Conservation (phyloP, 2,797 vertebrate genomes). For the Buceros bicornis region DNA sequence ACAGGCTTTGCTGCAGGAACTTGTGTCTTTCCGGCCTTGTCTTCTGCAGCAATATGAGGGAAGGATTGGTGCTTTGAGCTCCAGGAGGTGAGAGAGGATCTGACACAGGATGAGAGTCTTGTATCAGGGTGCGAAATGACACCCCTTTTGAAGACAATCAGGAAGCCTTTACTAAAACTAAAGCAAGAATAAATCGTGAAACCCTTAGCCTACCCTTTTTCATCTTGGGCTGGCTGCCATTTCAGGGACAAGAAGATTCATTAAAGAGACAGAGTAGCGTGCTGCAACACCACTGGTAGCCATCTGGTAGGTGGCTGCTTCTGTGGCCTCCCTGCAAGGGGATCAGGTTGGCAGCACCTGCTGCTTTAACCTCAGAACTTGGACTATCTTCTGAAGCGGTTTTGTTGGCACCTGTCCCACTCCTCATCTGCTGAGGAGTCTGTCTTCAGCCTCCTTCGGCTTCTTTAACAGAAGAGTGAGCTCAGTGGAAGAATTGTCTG, state of each 20-base stretch:
- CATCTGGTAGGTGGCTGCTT: not conserved
- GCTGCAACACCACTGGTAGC: not conserved
- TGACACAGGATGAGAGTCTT: fast-evolving
- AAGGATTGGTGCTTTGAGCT: not conserved
- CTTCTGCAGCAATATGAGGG: not conserved
- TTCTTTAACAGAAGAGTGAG: not conserved
- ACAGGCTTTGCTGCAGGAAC: not conserved
- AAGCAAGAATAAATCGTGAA: not conserved
- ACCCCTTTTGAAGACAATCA: not conserved
- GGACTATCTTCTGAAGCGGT: constrained; percentile 28
- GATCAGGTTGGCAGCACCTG: constrained; percentile 61
- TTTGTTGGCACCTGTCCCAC: constrained; percentile 18
- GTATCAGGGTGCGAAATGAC: not conserved
- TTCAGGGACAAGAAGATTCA: not conserved
- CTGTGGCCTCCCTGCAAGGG: not conserved
- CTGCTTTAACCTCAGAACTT: constrained; percentile 34
- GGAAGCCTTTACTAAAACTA: not conserved
- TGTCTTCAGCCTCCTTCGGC: not conserved
- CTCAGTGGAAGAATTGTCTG: not conserved
- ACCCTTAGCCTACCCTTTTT: not conserved
- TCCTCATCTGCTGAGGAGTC: constrained; percentile 3
- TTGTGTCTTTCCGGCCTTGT: not conserved
- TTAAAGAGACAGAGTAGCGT: not conserved
- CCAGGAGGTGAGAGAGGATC: not conserved
- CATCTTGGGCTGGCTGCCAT: not conserved